Percentiles rank a stretch among this genome's conserved stretches.
phyloP scores from a whole-genome alignment of 64 coral and sea anemone genomes.

The Montipora sp. region DNA sequence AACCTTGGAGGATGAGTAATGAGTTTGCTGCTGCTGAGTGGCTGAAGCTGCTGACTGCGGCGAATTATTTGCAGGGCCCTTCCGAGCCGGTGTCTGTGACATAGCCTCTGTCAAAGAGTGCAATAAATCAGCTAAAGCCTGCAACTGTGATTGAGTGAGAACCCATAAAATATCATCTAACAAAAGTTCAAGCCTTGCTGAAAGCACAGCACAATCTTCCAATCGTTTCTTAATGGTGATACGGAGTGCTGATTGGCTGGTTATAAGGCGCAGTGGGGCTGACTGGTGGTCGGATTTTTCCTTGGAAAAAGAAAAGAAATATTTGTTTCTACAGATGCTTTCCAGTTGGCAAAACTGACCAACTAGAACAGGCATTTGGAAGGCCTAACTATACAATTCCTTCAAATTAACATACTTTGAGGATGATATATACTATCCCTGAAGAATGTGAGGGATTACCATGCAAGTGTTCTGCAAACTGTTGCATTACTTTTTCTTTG shows the following conservation, averaged over 20 bases:
- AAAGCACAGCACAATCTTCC: constrained; percentile 93
- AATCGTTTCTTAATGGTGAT: constrained; percentile 94
- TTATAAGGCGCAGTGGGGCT: constrained; percentile 85
- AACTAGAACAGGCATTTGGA: no score
- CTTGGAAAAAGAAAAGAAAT: constrained; percentile 11
- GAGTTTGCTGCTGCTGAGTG: constrained; percentile 59
- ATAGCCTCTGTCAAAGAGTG: constrained; percentile 84
- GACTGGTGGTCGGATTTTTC: constrained; percentile 56
- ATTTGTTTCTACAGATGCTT: neutral
- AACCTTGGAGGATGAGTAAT: constrained; percentile 65
- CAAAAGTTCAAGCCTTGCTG: constrained; percentile 83
- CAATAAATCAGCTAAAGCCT: constrained; percentile 72
- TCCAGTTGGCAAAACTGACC: no score
- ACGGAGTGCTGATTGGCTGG: constrained; percentile 82
- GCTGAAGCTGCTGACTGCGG: constrained; percentile 20
- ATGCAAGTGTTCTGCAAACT: no score
- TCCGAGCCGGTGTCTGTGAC: constrained; percentile 19
- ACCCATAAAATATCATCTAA: constrained; percentile 98
- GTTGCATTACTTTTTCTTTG: no score
- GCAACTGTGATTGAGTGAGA: constrained; percentile 85
- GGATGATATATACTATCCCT: no score
- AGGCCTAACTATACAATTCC: no score
- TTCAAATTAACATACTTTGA: no score
- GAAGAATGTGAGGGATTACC: no score
- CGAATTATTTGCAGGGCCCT: constrained; percentile 40